These are phyloP conservation scores for Apamea monoglypha DNA, from an alignment of 2,888 invertebrate species.

Conservation along the genomic window DNA sequence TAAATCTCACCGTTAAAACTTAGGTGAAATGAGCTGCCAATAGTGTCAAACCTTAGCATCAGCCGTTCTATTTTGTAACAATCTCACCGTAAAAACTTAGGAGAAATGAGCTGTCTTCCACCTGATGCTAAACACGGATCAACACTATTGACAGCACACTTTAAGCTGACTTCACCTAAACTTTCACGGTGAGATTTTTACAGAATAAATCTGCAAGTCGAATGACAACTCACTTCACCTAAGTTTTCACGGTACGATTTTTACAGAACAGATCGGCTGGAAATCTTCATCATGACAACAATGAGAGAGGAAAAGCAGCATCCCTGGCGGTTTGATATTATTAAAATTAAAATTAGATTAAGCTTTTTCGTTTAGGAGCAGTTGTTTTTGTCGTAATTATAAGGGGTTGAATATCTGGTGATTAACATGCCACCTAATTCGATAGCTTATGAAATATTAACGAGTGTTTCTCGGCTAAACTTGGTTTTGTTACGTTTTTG, in stretches of 20 bases:
- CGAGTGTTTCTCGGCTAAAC: slow-evolving; percentile 83
- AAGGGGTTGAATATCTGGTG: slow-evolving; percentile 71
- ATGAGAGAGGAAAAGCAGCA: slow-evolving; percentile 44
- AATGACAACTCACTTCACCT: not conserved
- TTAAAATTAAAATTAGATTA: slow-evolving; percentile 89
- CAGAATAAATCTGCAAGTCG: too few species aligned
- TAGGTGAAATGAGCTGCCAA: too few species aligned
- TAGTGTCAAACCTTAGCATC: too few species aligned
- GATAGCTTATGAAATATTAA: slow-evolving; percentile 87
- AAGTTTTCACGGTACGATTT: not conserved
- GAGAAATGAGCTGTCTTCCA: too few species aligned
- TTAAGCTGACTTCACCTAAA: too few species aligned
- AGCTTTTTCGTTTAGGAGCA: slow-evolving; percentile 83
- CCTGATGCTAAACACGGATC: too few species aligned
- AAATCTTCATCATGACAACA: slow-evolving; percentile 25
- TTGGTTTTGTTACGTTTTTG: slow-evolving; percentile 88
- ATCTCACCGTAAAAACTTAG: too few species aligned
- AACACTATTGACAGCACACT: too few species aligned
- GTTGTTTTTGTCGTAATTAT: slow-evolving; percentile 85
- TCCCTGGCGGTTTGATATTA: slow-evolving; percentile 80
- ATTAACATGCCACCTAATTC: slow-evolving; percentile 81
- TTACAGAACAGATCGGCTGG: not conserved
- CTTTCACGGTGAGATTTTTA: too few species aligned
- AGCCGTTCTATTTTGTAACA: too few species aligned
- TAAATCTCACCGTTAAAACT: too few species aligned